These are phyloP conservation scores for Clostera curtula DNA, from an alignment of 2,888 invertebrate species.

Conservation along the genomic window DNA sequence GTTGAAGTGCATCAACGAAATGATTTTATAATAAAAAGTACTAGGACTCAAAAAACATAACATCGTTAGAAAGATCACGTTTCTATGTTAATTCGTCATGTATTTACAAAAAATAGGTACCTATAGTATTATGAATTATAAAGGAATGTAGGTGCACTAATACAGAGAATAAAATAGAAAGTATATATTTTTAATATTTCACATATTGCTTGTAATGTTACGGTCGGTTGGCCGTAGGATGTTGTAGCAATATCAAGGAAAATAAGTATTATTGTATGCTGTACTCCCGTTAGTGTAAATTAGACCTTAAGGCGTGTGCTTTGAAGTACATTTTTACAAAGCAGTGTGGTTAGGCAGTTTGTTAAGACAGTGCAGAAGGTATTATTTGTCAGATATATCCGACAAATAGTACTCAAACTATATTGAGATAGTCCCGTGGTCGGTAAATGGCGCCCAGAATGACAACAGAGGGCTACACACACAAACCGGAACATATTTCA, in stretches of 20 bases:
- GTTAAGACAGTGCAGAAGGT: conserved; percentile 12
- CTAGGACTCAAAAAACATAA: too few species aligned
- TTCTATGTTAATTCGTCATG: conserved; percentile 19
- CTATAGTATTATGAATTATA: conserved; percentile 38
- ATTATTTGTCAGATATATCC: conserved; percentile 8
- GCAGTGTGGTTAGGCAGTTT: conserved; percentile 18
- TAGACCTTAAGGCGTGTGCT: conserved; percentile 40
- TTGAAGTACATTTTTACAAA: conserved; percentile 41
- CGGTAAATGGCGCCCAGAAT: too few species aligned
- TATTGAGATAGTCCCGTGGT: too few species aligned
- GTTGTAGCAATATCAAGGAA: conserved; percentile 45
- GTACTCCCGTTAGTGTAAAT: conserved; percentile 25
- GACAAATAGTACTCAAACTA: conserved; percentile 14
- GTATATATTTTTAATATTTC: conserved; percentile 61
- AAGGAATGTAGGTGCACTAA: conserved; percentile 48
- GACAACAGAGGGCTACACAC: too few species aligned
- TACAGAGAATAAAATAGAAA: conserved; percentile 30
- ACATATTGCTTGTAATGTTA: conserved; percentile 44
- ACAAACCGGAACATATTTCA: too few species aligned
- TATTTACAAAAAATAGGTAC: conserved; percentile 38
- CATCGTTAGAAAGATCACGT: conserved; percentile 16
- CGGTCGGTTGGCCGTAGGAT: conserved; percentile 37
- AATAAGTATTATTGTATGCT: conserved; percentile 41
- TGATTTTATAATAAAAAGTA: too few species aligned
- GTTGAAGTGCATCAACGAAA: too few species aligned